Conservation (phyloP, 2,113 vertebrate species). For the Triplophysa tibetana region DNA sequence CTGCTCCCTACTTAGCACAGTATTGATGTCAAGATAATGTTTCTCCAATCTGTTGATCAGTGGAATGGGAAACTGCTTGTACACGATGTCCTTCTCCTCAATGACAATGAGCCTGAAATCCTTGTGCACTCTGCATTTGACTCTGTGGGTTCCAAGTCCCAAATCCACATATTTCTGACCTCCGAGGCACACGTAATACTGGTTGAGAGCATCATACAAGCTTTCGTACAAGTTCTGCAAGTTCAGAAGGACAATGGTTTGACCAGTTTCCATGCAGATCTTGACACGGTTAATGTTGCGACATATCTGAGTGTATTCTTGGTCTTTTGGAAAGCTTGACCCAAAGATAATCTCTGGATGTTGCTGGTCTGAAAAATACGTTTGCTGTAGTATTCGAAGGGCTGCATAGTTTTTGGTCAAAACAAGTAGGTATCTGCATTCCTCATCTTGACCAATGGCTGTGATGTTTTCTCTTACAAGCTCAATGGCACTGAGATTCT, state of each 20-base stretch:
- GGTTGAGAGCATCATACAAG: constrained; percentile 94
- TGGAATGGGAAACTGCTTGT: constrained; percentile 89
- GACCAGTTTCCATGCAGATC: constrained; percentile 95
- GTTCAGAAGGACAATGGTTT: constrained; percentile 88
- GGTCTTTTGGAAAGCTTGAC: constrained; percentile 93
- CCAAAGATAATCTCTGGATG: constrained; percentile 95
- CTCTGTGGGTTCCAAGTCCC: constrained; percentile 92
- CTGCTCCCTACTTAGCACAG: constrained; percentile 78
- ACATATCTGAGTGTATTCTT: constrained; percentile 94
- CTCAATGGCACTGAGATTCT: constrained; percentile 75
- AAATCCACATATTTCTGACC: constrained; percentile 95
- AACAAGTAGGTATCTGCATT: constrained; percentile 89
- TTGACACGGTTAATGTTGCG: constrained; percentile 94
- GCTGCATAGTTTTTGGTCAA: constrained; percentile 92
- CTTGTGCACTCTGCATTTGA: constrained; percentile 92
- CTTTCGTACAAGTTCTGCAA: constrained; percentile 96
- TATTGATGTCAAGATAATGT: constrained; percentile 90
- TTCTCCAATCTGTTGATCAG: constrained; percentile 98
- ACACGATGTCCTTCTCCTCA: constrained; percentile 90
- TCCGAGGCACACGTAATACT: constrained; percentile 92
- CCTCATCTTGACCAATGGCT: constrained; percentile 71
- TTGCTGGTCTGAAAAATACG: constrained; percentile 71
- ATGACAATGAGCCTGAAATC: constrained; percentile 89
- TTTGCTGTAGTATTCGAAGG: constrained; percentile 88
- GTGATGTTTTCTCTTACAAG: constrained; percentile 85